Percentiles rank a stretch among this genome's conserved stretches.
Conservation (phyloP, 2,888 invertebrate genomes). For the Scaptomyza caliginosa region DNA sequence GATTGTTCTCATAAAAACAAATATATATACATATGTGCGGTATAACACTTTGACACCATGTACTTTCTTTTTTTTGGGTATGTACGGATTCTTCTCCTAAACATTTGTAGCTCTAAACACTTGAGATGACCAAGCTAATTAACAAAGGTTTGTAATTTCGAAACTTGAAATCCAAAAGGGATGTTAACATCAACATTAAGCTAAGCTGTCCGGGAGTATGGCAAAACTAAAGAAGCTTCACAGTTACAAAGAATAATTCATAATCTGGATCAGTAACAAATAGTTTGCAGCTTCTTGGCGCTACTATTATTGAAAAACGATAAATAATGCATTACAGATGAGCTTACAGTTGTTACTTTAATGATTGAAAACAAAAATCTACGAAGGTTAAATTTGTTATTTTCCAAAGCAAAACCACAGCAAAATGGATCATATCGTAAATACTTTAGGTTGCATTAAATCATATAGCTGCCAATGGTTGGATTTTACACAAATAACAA, state of each 20-base stretch:
- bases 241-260: no score
- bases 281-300: no score
- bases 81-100: neutral
- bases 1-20: conserved; percentile 6
- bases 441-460: neutral
- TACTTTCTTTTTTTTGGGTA: neutral
- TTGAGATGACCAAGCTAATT: neutral
- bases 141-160: neutral
- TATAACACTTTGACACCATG: neutral
- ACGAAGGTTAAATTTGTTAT: neutral
- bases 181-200: neutral
- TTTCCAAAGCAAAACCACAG: no score
- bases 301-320: no score
- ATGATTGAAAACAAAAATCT: neutral
- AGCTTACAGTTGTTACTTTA: neutral
- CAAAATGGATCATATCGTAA: neutral
- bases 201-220: no score
- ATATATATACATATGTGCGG: neutral
- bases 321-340: neutral
- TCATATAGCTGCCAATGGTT: conserved; percentile 17
- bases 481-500: neutral
- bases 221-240: no score
- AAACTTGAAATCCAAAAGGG: neutral
- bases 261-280: no score
- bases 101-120: neutral